Conservation (phyloP, 2,797 vertebrate genomes). For the Tadarida brasiliensis region DNA sequence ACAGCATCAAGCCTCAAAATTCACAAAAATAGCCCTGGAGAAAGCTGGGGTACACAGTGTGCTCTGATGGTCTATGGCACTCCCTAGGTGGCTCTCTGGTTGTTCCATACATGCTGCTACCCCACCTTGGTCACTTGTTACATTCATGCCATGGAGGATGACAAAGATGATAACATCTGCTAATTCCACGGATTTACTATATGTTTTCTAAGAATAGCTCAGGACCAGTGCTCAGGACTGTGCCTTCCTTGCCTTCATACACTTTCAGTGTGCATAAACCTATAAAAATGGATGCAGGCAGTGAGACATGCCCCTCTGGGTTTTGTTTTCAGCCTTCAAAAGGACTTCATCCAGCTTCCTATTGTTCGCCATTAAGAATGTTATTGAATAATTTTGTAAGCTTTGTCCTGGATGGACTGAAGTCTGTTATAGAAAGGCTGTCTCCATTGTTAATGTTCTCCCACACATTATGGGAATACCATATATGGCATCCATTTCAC, state of each 20-base stretch:
- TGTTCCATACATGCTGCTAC: background rate
- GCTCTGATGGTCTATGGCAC: background rate
- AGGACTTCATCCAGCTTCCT: slow-evolving; percentile 26
- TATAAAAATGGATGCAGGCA: background rate
- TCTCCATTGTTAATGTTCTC: slow-evolving; percentile 15
- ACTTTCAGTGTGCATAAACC: background rate
- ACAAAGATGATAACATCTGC: background rate
- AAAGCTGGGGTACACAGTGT: background rate
- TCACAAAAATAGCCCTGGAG: slow-evolving; percentile 4
- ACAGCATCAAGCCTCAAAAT: background rate
- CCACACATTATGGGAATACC: background rate
- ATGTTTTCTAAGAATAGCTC: background rate
- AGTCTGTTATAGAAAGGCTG: background rate
- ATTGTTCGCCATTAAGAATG: slow-evolving; percentile 34
- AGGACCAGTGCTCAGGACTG: background rate
- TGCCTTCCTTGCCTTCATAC: background rate
- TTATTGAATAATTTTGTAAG: slow-evolving; percentile 46
- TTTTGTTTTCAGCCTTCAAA: slow-evolving; percentile 42
- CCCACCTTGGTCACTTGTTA: background rate
- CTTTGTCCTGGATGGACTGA: slow-evolving; percentile 44
- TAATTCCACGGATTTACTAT: background rate
- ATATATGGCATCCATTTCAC: background rate
- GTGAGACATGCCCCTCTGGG: background rate
- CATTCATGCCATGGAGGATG: background rate
- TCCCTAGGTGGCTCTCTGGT: background rate